These are phyloP conservation scores for Eurois occulta DNA, from an alignment of 2,888 invertebrate species.

Conservation along the genomic window DNA sequence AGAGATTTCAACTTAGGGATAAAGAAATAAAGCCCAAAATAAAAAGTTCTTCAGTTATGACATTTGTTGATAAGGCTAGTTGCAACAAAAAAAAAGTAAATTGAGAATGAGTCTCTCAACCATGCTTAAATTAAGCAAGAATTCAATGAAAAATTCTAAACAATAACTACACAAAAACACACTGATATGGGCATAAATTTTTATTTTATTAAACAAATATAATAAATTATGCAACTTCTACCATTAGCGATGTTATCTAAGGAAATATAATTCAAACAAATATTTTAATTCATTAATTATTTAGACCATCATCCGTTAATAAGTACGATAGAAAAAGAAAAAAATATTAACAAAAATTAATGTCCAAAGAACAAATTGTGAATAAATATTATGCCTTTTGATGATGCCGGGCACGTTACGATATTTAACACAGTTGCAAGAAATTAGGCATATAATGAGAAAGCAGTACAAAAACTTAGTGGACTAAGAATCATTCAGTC, in stretches of 20 bases:
- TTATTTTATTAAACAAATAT: slow-evolving; percentile 75
- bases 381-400: slow-evolving; percentile 52
- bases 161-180: slow-evolving; percentile 72
- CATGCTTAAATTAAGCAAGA: slow-evolving; percentile 31
- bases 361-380: slow-evolving; percentile 48
- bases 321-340: slow-evolving; percentile 56
- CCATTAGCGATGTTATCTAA: slow-evolving; percentile 76
- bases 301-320: slow-evolving; percentile 53
- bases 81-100: slow-evolving; percentile 30
- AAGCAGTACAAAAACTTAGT: slow-evolving; percentile 53
- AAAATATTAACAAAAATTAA: slow-evolving; percentile 59
- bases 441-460: slow-evolving; percentile 32
- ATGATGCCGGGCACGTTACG: slow-evolving; percentile 17
- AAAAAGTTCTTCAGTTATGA: slow-evolving; percentile 16
- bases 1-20: not conserved
- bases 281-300: slow-evolving; percentile 66
- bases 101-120: slow-evolving; percentile 9
- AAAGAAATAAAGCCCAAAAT: slow-evolving; percentile 10
- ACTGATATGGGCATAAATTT: slow-evolving; percentile 65
- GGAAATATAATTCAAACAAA: slow-evolving; percentile 72
- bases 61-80: slow-evolving; percentile 10
- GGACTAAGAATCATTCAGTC: slow-evolving; percentile 30
- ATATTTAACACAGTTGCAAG: slow-evolving; percentile 40
- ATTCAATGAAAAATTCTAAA: slow-evolving; percentile 9
- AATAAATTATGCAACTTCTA: slow-evolving; percentile 83